These are phyloP conservation scores for Panurus biarmicus DNA, from an alignment of 2,113 vertebrate species.

Conservation along the genomic window DNA sequence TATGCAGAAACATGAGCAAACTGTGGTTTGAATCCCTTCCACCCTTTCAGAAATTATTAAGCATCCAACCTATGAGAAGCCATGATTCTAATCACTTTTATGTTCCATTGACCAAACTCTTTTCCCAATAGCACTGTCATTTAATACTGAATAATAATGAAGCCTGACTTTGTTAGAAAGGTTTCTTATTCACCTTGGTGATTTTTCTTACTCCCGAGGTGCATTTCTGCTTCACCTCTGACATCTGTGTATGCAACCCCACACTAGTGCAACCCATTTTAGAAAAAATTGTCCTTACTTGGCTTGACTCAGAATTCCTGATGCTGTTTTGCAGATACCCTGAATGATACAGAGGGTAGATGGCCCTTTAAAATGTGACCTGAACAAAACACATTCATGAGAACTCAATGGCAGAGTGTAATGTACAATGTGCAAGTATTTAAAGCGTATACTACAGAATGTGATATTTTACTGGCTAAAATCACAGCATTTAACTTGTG, in stretches of 20 bases:
- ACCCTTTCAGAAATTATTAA: background rate
- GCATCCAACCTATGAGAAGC: background rate
- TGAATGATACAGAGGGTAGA: background rate
- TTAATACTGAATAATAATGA: background rate
- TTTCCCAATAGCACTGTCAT: background rate
- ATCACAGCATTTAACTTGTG: conserved; percentile 16
- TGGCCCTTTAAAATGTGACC: background rate
- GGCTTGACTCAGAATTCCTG: background rate
- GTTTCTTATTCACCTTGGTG: background rate
- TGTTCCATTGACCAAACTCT: background rate
- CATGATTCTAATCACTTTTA: background rate
- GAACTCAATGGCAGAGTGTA: background rate
- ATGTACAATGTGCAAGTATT: background rate
- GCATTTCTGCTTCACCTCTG: background rate
- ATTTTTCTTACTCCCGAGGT: background rate
- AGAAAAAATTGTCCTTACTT: background rate
- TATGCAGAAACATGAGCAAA: background rate
- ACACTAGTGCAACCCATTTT: background rate
- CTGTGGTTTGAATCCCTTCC: conserved; percentile 1
- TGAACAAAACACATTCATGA: background rate
- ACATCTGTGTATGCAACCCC: background rate
- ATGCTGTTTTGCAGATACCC: background rate
- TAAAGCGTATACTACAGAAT: background rate
- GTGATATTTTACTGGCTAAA: conserved; percentile 29
- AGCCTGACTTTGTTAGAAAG: background rate